Base-by-base conservation (phyloP, 1,140 invertebrate genomes). In the Nautilus pompilius region DNA sequence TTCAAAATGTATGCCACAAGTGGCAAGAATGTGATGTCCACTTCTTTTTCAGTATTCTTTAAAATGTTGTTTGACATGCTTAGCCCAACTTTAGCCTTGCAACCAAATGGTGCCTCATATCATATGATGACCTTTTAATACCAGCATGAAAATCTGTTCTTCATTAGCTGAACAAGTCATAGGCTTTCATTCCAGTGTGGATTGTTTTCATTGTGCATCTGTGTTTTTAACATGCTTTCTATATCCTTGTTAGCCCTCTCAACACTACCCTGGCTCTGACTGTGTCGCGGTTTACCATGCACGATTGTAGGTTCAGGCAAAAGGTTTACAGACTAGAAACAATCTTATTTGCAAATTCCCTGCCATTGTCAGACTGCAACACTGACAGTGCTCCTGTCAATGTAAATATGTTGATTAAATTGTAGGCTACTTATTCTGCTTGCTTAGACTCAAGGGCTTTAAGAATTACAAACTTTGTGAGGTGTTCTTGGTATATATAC, bases 201-300 rank as follows among this genome's bases (percentile, higher is more conserved):
- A n/a, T n/a, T n/a, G n/a, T n/a, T n/a, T n/a, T n/a, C n/a, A n/a
- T 41, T 1, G 13, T 41, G 1, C 56, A 74, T 63, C 68, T 68
- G 70, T 10, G 62, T 41, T 34, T 53, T 56, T 22, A 70, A 36
- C 59, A 72, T 68, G 41, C 67, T 65, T 45, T 73, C 51, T 24
- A 73, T 69, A 45, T 74, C 70, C 15, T 56, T 34, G 61, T 69
- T 74, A 6, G 63, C 59, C 36, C 66, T 58, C 46, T 76, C 60
- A 51, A 71, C 62, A 22, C 41, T 65, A 15, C 74, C 68, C 56
- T 73, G 67, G 24, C 46, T 65, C 58, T 75, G 72, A 6, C 66
- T 64, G 65, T 73, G 69, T 20, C 65, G 33, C 22, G 70, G 64
- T 32, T 69, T 70, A 10, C 70, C 67, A 61, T 74, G 65, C 24